Base-by-base conservation (phyloP, 2,888 invertebrate species). In the Allophyes oxyacanthae region DNA sequence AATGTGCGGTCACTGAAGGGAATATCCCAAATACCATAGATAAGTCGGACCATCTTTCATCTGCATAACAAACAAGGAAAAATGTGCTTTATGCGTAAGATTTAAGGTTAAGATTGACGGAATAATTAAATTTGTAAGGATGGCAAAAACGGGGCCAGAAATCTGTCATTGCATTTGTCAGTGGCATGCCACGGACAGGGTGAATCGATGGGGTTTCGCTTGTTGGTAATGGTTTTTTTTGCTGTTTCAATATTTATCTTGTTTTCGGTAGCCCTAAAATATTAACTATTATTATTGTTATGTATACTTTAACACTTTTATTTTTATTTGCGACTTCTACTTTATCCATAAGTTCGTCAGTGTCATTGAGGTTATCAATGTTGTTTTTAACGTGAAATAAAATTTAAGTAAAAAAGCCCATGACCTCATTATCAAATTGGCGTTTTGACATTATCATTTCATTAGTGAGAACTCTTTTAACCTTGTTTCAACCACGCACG, bases 91-190 rank as follows among this genome's bases (percentile, higher is more conserved):
- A 72, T 51, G 0, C 0, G 0, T 6, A 6, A 1, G 2, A 0
- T 4, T 28, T 66, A 73, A 64, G 51, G 71, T 57, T 10, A 36
- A 46, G 0, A 20, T 34, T 41, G 26, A 4, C 10, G 13, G 40
- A 34, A 14, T 20, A 46, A 33, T 46, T 49, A 57, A 38, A 37
- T 38, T 63, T 62, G 62, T 36, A 52, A 50, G 34, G 54, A 45
- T 34, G 44, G 54, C 60, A 75, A 72, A 75, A 72, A 75, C 50
- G 55, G 59, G 77, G 71, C 52, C 57, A 77, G 75, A 78, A 73
- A 82, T 84, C 80, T 79, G 80, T 82, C 80, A 78, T 76, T 72
- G 77, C 78, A 78, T 82, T 81, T 84, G 81, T 81, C 78, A 75
- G 72, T 77, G 73, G 73, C 77, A 77, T 77, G 72, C 72, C 65